Evolutionary conservation across 2,113 vertebrate species (phyloP), one percentile per base, ranked within the genome.

Genomic region (Clupea harengus): DNA sequence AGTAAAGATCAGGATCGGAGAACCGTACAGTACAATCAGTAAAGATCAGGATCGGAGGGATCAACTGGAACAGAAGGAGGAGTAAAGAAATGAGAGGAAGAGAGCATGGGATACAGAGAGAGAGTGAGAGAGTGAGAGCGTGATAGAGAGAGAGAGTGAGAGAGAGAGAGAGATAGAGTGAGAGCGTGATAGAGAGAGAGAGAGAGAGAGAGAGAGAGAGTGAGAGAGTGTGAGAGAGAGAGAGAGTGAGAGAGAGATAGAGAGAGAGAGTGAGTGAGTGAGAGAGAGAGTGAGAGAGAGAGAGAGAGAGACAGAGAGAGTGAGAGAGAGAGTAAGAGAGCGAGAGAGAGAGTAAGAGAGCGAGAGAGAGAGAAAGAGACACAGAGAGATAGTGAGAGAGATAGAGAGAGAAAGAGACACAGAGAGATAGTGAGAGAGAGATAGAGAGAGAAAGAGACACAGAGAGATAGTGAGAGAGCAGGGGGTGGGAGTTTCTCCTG

Each of bases 221-320:
- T 6, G 32, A 85, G 67, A 89, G 44, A 82, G 46, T 52, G 83
- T 88, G 81, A 83, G 22, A n/a, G 57, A 64, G 57, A 64, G 57
- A 64, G 57, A n/a, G 57, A n/a, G 57, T n/a, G 57, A 64, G 57
- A 64, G 57, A 64, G 57, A 22, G 20, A 64, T 1, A 64, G 57
- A 64, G 2, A 57, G 60, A 67, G 22, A 67, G 60, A 25, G 60
- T 25, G 7, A 57, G 54, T 6, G 57, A 64, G 2, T 5, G 60
- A 67, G 22, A 67, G 60, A 25, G 60, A 67, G 7, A 57, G 54
- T 4, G 54, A 57, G 54, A 57, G 84, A 49, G 47, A 49, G 28
- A 85, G 64, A 89, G 44, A 81, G 46, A 64, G 83, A 89, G 80
- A 83, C 0, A 18, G 54, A 57, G 54, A 57, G 54, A 57, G 54